phyloP scores from a whole-genome alignment of 2,113 vertebrate species.

The Aphelocoma coerulescens region DNA sequence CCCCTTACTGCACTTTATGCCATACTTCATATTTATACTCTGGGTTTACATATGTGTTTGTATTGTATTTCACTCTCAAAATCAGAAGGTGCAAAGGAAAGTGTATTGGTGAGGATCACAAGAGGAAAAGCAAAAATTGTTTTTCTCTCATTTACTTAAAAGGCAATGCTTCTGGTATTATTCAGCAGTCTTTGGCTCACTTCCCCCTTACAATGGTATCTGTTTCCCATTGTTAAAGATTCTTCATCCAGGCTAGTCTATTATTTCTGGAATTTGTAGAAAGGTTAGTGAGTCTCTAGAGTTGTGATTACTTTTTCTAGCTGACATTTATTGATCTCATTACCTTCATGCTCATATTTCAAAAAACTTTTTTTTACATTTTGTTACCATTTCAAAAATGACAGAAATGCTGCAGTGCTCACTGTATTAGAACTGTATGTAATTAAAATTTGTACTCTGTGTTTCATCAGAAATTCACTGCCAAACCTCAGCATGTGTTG shows the following conservation, averaged over 20 bases:
- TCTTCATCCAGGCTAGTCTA: constrained; percentile 72
- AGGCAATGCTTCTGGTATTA: constrained; percentile 50
- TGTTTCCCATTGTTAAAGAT: constrained; percentile 72
- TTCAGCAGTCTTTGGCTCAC: constrained; percentile 36
- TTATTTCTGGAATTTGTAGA: constrained; percentile 82
- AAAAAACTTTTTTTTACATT: constrained; percentile 70
- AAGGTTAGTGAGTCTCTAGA: constrained; percentile 85
- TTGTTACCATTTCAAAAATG: constrained; percentile 77
- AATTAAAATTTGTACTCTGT: constrained; percentile 75
- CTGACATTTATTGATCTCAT: constrained; percentile 89
- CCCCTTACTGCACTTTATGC: not conserved
- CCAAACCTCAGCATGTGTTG: constrained; percentile 65
- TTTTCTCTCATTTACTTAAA: constrained; percentile 58
- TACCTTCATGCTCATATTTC: constrained; percentile 82
- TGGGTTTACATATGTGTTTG: not conserved
- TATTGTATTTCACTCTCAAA: constrained; percentile 6
- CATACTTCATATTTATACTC: not conserved
- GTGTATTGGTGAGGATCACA: not conserved
- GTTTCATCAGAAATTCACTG: constrained; percentile 72
- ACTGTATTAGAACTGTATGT: constrained; percentile 72
- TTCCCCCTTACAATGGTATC: constrained; percentile 67
- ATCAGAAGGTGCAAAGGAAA: not conserved
- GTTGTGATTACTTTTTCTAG: constrained; percentile 84
- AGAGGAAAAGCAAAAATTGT: constrained; percentile 52
- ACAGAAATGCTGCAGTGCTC: constrained; percentile 71